Evolutionary conservation across 2,888 invertebrate species (phyloP).

Genomic region (Agrotis clavis): DNA sequence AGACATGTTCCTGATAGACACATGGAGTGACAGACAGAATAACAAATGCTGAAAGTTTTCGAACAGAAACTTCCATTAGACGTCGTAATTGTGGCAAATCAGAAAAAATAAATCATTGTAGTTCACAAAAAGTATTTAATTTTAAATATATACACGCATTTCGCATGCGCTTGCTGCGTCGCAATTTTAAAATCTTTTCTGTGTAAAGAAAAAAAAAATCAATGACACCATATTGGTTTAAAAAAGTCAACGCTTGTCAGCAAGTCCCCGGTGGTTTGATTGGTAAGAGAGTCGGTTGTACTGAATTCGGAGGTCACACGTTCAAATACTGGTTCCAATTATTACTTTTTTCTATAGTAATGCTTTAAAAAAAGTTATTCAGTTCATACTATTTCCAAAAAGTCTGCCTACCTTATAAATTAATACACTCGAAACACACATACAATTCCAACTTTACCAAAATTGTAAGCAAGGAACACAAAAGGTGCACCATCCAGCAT

Average conservation of each 20-base stretch:
- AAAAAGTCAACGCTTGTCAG: too few relatives aligned
- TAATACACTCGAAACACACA: background rate
- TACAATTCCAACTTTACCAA: conserved; percentile 19
- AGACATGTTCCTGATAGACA: background rate
- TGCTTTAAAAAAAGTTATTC: background rate
- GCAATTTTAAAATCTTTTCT: too few relatives aligned
- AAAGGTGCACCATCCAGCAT: conserved; percentile 65
- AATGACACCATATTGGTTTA: too few relatives aligned
- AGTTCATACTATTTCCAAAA: background rate
- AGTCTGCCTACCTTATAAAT: background rate
- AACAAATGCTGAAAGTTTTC: background rate
- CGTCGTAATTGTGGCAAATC: background rate
- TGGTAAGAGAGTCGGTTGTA: too few relatives aligned
- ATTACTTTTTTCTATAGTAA: too few relatives aligned
- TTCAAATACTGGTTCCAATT: too few relatives aligned
- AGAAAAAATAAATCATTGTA: background rate
- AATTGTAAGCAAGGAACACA: conserved; percentile 50
- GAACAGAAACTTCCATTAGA: background rate
- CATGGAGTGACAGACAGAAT: background rate
- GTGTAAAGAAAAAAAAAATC: too few relatives aligned
- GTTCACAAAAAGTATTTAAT: background rate
- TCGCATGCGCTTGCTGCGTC: too few relatives aligned
- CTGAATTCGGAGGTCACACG: too few relatives aligned
- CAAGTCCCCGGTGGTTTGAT: too few relatives aligned
- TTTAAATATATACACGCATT: too few relatives aligned